A percentile compares a stretch with the other conserved stretches of the same genome.
phyloP scores from a whole-genome alignment of 2,113 vertebrate genomes.

The Ageneiosus marmoratus region DNA sequence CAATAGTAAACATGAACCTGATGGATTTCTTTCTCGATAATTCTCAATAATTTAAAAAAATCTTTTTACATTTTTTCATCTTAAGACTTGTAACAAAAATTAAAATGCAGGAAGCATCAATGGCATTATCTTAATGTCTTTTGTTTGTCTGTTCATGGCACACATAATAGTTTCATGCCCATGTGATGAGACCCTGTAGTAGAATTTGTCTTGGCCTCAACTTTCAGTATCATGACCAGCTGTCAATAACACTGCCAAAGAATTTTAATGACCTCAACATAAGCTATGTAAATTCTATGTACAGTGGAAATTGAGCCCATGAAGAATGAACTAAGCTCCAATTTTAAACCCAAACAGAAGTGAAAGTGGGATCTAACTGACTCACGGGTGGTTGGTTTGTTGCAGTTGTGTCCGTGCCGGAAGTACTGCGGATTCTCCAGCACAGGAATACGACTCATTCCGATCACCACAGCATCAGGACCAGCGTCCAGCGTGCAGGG shows the following conservation, averaged over 20 bases:
- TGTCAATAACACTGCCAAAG: not conserved
- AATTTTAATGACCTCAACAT: not conserved
- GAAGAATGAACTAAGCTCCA: not conserved
- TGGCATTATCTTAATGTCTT: not conserved
- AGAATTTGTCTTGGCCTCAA: not conserved
- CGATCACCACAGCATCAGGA: conserved; percentile 92
- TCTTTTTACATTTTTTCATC: not conserved
- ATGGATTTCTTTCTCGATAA: not conserved
- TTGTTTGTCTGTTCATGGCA: not conserved
- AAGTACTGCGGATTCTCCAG: conserved; percentile 98
- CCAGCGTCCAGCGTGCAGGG: conserved; percentile 88
- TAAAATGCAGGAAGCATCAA: not conserved
- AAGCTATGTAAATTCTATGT: not conserved
- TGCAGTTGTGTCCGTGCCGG: conserved; percentile 93
- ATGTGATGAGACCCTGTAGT: not conserved
- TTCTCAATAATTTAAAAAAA: not conserved
- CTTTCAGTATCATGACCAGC: not conserved
- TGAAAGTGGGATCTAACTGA: conserved; percentile 49
- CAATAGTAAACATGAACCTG: not conserved
- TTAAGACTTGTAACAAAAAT: not conserved
- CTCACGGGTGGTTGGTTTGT: conserved; percentile 96
- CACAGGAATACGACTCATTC: conserved; percentile 95
- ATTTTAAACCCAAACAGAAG: not conserved
- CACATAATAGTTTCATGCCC: not conserved
- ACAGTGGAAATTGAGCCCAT: not conserved